A percentile compares a stretch with the other conserved stretches of the same genome.
Evolutionary conservation across 1,140 invertebrate genomes (phyloP).

Genomic region (Drosophila pallidifrons): DNA sequence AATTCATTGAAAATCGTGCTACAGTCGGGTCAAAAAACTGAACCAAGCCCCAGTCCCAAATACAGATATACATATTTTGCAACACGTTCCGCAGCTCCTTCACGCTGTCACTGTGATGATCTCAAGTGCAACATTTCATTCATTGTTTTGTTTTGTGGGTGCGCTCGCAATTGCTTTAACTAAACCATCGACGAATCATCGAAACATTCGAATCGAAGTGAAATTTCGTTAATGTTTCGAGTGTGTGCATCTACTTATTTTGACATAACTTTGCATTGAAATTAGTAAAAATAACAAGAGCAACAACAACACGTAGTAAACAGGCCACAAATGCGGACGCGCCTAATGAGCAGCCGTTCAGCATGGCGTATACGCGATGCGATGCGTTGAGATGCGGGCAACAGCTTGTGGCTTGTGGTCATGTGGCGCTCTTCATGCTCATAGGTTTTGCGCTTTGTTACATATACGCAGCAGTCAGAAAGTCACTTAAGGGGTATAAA

Average conservation of each 20-base stretch:
- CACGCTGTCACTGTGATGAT: slow-evolving; percentile 36
- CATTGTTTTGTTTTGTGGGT: slow-evolving; percentile 55
- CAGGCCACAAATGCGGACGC: slow-evolving; percentile 31
- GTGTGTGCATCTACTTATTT: slow-evolving; percentile 38
- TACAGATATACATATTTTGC: slow-evolving; percentile 22
- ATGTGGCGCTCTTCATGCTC: slow-evolving; percentile 58
- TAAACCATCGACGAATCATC: background rate
- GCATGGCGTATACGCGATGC: slow-evolving; percentile 65
- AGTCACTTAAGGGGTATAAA: background rate
- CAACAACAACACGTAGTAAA: slow-evolving; percentile 9
- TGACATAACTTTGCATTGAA: slow-evolving; percentile 56
- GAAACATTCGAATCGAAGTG: slow-evolving; percentile 32
- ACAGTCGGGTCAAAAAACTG: slow-evolving; percentile 48
- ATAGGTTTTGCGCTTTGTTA: slow-evolving; percentile 49
- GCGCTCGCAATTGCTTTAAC: slow-evolving; percentile 18
- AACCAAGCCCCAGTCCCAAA: slow-evolving; percentile 3
- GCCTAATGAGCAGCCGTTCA: slow-evolving; percentile 70
- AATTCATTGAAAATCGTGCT: slow-evolving; percentile 49
- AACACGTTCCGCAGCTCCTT: slow-evolving; percentile 24
- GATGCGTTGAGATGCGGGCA: slow-evolving; percentile 19
- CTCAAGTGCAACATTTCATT: slow-evolving; percentile 55
- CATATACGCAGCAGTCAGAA: slow-evolving; percentile 28
- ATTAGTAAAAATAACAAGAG: slow-evolving; percentile 55
- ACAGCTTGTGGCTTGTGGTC: slow-evolving; percentile 31
- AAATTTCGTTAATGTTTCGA: slow-evolving; percentile 50